These are phyloP conservation scores for Sinocyclocheilus maitianheensis DNA, from an alignment of 2,113 vertebrate species.

Conservation along the genomic window DNA sequence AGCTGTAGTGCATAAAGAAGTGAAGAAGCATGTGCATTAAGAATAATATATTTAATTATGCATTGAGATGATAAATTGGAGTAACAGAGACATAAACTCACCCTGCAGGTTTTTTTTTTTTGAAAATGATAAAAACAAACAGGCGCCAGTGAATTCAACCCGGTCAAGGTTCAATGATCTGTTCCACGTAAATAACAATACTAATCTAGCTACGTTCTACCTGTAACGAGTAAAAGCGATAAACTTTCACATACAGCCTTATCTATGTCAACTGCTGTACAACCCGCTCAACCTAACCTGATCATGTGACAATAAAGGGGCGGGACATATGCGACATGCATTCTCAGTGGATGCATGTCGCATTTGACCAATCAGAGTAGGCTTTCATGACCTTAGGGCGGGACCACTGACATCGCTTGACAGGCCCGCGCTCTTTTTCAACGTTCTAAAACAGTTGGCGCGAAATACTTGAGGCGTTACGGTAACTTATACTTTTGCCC, in stretches of 20 bases:
- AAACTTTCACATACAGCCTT: neutral
- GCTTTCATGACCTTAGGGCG: constrained; percentile 16
- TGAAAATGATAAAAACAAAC: neutral
- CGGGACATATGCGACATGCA: constrained; percentile 30
- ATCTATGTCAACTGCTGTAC: neutral
- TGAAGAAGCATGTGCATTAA: neutral
- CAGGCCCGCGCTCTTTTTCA: neutral
- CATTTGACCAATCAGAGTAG: constrained; percentile 63
- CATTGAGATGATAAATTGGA: neutral
- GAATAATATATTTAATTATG: neutral
- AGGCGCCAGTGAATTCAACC: neutral
- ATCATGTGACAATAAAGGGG: constrained; percentile 66
- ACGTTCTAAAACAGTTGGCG: neutral
- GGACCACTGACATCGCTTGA: constrained; percentile 48
- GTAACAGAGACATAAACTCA: neutral
- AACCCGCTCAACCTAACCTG: constrained; percentile 50
- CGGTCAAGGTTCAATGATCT: neutral
- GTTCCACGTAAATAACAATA: neutral
- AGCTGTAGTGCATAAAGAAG: neutral
- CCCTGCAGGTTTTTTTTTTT: neutral
- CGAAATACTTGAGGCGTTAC: constrained; percentile 39
- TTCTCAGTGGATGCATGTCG: constrained; percentile 57
- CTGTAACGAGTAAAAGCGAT: neutral
- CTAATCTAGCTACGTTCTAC: neutral
- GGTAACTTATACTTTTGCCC: constrained; percentile 50